These are phyloP conservation scores for Watsonalla binaria DNA, from an alignment of 2,888 invertebrate genomes.

Conservation along the genomic window DNA sequence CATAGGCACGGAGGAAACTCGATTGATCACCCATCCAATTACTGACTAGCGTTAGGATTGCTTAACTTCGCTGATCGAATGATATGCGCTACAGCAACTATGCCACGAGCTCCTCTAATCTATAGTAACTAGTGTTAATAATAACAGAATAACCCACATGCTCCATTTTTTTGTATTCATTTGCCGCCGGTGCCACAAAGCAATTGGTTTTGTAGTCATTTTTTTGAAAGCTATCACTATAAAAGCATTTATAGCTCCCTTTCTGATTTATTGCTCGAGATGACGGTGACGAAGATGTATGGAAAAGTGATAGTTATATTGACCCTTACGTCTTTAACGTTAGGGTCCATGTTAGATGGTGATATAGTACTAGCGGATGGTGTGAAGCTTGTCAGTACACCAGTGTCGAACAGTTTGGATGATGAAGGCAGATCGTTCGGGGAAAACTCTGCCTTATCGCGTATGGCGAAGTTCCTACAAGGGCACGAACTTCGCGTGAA, in stretches of 20 bases:
- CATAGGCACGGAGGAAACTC: no score
- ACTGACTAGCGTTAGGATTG: no score
- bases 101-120: background rate
- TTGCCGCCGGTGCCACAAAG: conserved; percentile 34
- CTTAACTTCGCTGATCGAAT: no score
- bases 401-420: conserved; percentile 65
- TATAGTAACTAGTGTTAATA: conserved; percentile 9
- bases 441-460: conserved; percentile 75
- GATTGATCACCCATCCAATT: no score
- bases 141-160: conserved; percentile 35
- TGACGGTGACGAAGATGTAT: conserved; percentile 56
- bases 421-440: conserved; percentile 70
- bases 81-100: no score
- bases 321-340: conserved; percentile 28
- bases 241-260: conserved; percentile 54
- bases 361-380: conserved; percentile 81
- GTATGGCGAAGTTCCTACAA: conserved; percentile 82
- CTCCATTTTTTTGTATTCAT: conserved; percentile 37
- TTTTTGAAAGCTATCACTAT: conserved; percentile 72
- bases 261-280: conserved; percentile 62
- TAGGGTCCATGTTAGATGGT: conserved; percentile 60
- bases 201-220: conserved; percentile 59
- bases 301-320: conserved; percentile 36
- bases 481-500: conserved; percentile 86
- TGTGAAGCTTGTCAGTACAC: conserved; percentile 79